A percentile compares a stretch with the other conserved stretches of the same genome.
Evolutionary conservation across 2,797 vertebrate genomes (phyloP).

Genomic region (Erethizon dorsatum): DNA sequence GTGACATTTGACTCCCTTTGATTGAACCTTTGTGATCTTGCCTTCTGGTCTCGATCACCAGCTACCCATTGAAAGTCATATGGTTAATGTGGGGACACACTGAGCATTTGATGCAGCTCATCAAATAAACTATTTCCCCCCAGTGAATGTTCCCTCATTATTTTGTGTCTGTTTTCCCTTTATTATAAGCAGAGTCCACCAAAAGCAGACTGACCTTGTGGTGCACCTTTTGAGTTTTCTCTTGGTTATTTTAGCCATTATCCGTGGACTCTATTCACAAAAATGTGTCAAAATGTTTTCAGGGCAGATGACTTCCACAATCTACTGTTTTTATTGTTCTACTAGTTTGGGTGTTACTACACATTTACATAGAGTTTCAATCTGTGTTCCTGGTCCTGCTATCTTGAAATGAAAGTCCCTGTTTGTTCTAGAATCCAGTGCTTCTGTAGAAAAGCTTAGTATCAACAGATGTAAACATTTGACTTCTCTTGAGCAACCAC

Average conservation of each 20-base stretch:
- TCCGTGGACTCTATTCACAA: neutral
- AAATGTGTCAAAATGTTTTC: neutral
- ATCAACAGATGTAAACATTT: neutral
- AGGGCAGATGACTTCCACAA: neutral
- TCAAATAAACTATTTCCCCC: neutral
- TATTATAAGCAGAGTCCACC: neutral
- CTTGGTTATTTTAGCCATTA: neutral
- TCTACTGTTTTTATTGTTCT: neutral
- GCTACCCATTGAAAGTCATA: neutral
- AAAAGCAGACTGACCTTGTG: neutral
- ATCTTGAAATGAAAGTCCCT: neutral
- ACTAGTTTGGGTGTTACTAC: constrained; percentile 7
- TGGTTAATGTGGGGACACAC: neutral
- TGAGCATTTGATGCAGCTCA: neutral
- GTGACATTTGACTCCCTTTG: neutral
- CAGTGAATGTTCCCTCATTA: neutral
- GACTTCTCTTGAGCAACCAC: neutral
- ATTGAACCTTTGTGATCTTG: neutral
- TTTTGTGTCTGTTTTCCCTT: neutral
- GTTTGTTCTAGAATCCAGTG: neutral
- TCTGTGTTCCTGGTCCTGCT: neutral
- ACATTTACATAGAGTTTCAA: neutral
- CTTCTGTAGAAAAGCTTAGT: neutral
- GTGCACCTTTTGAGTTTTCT: neutral
- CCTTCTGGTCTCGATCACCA: neutral